Evolutionary conservation across 2,113 vertebrate species (phyloP).

Genomic region (Hypocryptadius cinnamomeus): DNA sequence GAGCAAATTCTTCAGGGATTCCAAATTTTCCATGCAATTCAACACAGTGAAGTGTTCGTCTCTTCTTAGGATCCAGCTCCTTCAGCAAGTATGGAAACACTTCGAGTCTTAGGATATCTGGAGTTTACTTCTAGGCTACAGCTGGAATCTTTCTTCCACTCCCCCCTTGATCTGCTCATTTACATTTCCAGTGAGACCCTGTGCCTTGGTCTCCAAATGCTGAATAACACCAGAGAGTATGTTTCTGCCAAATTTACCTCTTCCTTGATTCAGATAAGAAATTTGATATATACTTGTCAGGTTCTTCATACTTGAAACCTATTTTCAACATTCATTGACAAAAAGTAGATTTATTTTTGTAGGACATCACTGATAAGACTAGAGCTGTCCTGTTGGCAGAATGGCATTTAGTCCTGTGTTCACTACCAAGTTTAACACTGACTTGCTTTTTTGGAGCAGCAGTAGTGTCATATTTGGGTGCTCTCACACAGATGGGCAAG

Average conservation of each 20-base stretch:
- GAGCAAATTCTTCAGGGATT: neutral
- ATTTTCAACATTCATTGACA: neutral
- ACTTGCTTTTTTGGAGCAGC: neutral
- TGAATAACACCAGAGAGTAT: neutral
- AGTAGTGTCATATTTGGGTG: neutral
- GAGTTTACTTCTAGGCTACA: neutral
- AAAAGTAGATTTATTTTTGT: neutral
- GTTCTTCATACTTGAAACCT: neutral
- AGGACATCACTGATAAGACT: neutral
- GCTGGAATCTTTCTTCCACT: neutral
- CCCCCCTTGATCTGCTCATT: neutral
- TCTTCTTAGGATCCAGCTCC: neutral
- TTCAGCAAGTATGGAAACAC: neutral
- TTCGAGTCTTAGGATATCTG: neutral
- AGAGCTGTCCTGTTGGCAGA: neutral
- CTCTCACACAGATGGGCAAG: neutral
- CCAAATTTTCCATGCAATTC: neutral
- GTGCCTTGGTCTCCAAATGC: neutral
- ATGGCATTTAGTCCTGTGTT: neutral
- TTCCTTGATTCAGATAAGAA: neutral
- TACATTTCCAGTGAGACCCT: neutral
- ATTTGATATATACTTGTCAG: neutral
- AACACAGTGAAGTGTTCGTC: neutral
- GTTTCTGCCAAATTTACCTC: neutral
- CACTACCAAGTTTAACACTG: neutral